These are phyloP conservation scores for Axea sp. DNA, from an alignment of 2,888 invertebrate species.

Conservation along the genomic window DNA sequence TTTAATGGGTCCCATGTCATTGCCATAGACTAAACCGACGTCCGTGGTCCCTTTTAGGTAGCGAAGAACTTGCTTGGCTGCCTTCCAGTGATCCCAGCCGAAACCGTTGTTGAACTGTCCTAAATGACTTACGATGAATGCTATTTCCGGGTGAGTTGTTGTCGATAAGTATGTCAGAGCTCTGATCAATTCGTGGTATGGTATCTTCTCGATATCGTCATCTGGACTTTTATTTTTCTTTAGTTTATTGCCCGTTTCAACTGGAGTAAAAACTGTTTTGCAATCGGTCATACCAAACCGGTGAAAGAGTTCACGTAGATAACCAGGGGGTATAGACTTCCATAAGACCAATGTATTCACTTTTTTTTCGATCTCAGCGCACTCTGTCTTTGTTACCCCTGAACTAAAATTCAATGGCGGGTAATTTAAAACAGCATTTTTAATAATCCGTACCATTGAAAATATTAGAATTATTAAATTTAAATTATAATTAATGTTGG, in stretches of 20 bases:
- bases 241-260: background rate
- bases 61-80: background rate
- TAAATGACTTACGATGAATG: background rate
- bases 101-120: constrained; percentile 7
- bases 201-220: background rate
- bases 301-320: background rate
- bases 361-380: too few relatives aligned
- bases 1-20: background rate
- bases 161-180: constrained; percentile 6
- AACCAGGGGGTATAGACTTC: too few relatives aligned
- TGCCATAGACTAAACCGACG: background rate
- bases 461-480: too few relatives aligned
- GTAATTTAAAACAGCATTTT: too few relatives aligned
- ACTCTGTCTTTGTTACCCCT: too few relatives aligned
- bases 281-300: constrained; percentile 16
- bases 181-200: constrained; percentile 1
- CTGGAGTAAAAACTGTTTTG: constrained; percentile 14
- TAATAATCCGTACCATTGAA: too few relatives aligned
- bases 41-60: constrained; percentile 2
- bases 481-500: too few relatives aligned
- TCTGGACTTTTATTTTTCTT: too few relatives aligned
- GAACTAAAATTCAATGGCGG: too few relatives aligned
- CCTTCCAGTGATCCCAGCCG: constrained; percentile 1
- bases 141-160: background rate
- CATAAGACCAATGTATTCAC: too few relatives aligned